Evolutionary conservation across 2,888 invertebrate species (phyloP), one percentile per base, ranked within the genome.

Genomic region (Eupelmus urozonus): DNA sequence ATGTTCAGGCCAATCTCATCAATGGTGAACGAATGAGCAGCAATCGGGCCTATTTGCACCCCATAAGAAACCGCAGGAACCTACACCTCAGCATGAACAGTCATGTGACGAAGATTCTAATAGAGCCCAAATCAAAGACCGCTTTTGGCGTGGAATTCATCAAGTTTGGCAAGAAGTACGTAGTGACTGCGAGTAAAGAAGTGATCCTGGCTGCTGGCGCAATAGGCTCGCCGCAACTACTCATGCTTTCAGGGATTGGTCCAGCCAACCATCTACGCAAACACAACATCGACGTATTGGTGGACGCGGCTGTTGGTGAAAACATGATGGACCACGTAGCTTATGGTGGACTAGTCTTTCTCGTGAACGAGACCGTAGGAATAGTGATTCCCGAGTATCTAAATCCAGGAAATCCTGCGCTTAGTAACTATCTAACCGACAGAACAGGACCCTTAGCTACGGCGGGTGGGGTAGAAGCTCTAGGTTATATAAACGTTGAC

Each of bases 201-300:
- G 93, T 96, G 0, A 94, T 96, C 72, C 81, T 96, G 51, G 93
- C 94, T 51, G 95, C 94, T 0, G 96, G 96, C 4, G 92, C 95
- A 2, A 92, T 96, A 29, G 94, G 95, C 88, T 92, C 95, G 5
- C 95, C 96, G 0, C 95, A 96, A 86, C 86, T 96, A 4, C 89
- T 96, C 16, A 94, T 96, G 94, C 88, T 96, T 18, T 95, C 95
- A 2, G 96, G 96, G 2, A 92, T 96, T 7, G 95, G 95, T 1
- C 94, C 94, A 0, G 91, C 88, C 79, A 89, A 91, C 34, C 92
- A 94, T 84, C 90, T 94, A 65, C 90, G 91, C 76, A 88, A 91
- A 1, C 85, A 92, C 76, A 91, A 91, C 55, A 93, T 94, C 42
- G 89, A 91, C 1, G 90, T 92, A 0, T 82, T 93, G 0, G 90